Percentiles rank a stretch among this genome's conserved stretches.
Conservation (phyloP, 2,888 invertebrate species). For the Drosophila hamatofila region DNA sequence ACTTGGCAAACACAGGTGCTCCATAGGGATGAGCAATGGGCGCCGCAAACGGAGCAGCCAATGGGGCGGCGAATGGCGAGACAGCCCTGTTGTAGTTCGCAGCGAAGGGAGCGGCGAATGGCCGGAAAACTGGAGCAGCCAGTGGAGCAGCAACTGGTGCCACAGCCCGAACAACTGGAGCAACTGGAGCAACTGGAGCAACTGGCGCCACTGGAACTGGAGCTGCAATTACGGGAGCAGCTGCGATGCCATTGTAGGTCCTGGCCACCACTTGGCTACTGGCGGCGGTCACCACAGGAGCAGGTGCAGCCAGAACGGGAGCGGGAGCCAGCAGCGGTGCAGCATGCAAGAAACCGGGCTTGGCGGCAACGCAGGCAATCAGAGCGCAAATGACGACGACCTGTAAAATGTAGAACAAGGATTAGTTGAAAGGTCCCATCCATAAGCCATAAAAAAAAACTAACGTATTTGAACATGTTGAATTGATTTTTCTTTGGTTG, state of each 20-base stretch:
- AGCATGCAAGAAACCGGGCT: constrained; percentile 65
- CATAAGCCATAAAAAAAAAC: constrained; percentile 20
- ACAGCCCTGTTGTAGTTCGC: constrained; percentile 10
- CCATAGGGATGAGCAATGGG: constrained; percentile 46
- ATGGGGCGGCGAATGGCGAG: constrained; percentile 29
- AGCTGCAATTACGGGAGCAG: constrained; percentile 64
- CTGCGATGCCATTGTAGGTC: constrained; percentile 76
- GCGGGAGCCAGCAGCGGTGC: constrained; percentile 54
- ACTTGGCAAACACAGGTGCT: constrained; percentile 57
- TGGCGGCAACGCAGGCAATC: constrained; percentile 73
- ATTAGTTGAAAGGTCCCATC: constrained; percentile 3
- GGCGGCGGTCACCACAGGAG: constrained; percentile 76
- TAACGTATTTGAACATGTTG: constrained; percentile 76
- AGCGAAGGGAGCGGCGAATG: constrained; percentile 29
- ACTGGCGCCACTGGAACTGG: constrained; percentile 37
- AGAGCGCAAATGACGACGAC: constrained; percentile 73
- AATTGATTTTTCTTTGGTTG: constrained; percentile 26
- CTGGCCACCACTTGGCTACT: constrained; percentile 77
- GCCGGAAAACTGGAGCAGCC: constrained; percentile 26
- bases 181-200: constrained; percentile 45
- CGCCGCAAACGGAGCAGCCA: constrained; percentile 38
- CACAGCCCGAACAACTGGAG: constrained; percentile 37
- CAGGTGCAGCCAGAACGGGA: constrained; percentile 62
- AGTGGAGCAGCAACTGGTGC: constrained; percentile 55
- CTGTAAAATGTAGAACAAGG: constrained; percentile 35